Conservation (phyloP, 2,113 vertebrate genomes). For the Dendropsophus ebraccatus region DNA sequence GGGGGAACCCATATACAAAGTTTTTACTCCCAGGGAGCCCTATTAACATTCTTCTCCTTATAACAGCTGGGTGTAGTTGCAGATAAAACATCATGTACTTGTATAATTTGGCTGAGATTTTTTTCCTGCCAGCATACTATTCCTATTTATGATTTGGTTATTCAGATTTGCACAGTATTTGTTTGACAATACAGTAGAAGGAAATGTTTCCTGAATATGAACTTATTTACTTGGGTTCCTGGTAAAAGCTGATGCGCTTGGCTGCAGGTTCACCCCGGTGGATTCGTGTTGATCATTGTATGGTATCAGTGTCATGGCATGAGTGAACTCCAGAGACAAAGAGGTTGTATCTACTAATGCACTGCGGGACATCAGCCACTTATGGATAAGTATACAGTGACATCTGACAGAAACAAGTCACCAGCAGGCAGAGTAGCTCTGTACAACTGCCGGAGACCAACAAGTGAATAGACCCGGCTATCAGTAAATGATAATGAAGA, state of each 20-base stretch:
- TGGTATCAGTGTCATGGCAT: constrained; percentile 2
- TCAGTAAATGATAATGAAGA: constrained; percentile 43
- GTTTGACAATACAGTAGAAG: no score
- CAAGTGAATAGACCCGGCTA: constrained; percentile 1
- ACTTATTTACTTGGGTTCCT: not conserved
- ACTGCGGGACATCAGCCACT: not conserved
- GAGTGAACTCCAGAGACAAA: constrained; percentile 28
- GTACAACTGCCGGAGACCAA: not conserved
- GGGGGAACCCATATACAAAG: no score
- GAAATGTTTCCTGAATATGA: not conserved
- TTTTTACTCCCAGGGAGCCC: no score
- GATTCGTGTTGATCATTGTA: not conserved
- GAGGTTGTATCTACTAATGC: not conserved
- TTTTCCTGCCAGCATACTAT: no score
- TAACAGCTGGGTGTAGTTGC: no score
- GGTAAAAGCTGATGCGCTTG: not conserved
- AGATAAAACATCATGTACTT: no score
- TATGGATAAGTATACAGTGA: constrained; percentile 14
- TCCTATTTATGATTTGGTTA: no score
- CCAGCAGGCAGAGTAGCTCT: constrained; percentile 17
- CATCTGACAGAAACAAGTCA: not conserved
- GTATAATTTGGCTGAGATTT: no score
- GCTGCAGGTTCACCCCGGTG: not conserved
- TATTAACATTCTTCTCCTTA: no score
- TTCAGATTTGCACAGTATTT: no score